Evolutionary conservation across 2,113 vertebrate species (phyloP), one percentile per base, ranked within the genome.

Genomic region (Fregetta grallaria): DNA sequence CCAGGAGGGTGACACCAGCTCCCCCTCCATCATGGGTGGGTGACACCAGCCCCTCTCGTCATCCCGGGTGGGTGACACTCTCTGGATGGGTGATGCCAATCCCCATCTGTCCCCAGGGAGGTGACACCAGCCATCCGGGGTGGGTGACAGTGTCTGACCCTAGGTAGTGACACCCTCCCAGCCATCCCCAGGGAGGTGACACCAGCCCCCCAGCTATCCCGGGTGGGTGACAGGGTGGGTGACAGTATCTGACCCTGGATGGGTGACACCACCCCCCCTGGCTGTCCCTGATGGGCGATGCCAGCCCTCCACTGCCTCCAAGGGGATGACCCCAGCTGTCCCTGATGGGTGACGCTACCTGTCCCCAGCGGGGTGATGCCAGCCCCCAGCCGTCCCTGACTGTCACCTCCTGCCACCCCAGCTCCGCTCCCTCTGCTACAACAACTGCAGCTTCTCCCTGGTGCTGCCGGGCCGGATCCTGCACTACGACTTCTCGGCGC

Each of bases 401-500:
- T 8, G 4, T 15, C 30, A 36, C 76, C 66, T 26, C 44, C 49
- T 8, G 72, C 38, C 49, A n/a, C 63, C 52, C 36, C 97, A 99
- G 99, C 98, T 98, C 55, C 98, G 96, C 83, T 98, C 99, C 3
- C 94, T 99, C 7, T 99, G 99, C 95, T 97, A 98, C 96, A 99
- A 98, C 21, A 97, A 99, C 97, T 99, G 99, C 91, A 97, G 72
- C 18, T 87, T 99, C 95, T 89, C 96, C 1, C 29, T 98, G 93
- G 78, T 40, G 13, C 68, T 80, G 17, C 90, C 89, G 1, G 88
- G 95, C 74, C 93, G n/a, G 7, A 52, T 62, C 32, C 97, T 98
- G 50, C 91, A 72, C 66, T 99, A 99, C 38, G 97, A 99, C 90
- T 99, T 99, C 96, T 98, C 98, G 3, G 91, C 96, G 2, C 95